Conservation (phyloP, 2,113 vertebrate genomes). For the Lophius piscatorius region DNA sequence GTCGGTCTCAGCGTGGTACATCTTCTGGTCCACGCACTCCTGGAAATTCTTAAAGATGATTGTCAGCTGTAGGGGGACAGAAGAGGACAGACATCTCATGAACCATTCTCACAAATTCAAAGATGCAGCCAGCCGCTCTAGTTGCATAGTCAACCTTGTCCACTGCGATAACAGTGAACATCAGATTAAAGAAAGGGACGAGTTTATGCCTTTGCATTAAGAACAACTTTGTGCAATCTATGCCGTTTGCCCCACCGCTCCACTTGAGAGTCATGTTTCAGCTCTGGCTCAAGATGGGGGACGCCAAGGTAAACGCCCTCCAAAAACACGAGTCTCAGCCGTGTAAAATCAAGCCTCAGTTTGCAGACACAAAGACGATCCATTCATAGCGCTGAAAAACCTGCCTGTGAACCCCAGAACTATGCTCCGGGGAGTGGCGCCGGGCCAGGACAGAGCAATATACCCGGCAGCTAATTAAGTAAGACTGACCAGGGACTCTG, state of each 20-base stretch:
- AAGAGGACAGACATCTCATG: neutral
- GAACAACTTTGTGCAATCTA: constrained; percentile 54
- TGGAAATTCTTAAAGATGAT: constrained; percentile 99
- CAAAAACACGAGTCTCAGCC: constrained; percentile 75
- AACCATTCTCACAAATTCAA: neutral
- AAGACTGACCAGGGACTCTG: constrained; percentile 65
- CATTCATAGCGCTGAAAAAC: constrained; percentile 77
- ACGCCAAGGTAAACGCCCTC: constrained; percentile 78
- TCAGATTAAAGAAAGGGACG: constrained; percentile 17
- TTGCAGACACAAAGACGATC: constrained; percentile 81
- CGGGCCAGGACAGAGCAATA: constrained; percentile 63
- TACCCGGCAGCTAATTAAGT: constrained; percentile 74
- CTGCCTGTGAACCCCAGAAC: constrained; percentile 79
- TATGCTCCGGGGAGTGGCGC: constrained; percentile 75
- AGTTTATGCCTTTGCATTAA: constrained; percentile 45
- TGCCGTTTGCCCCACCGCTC: constrained; percentile 49
- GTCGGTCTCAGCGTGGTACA: constrained; percentile 94
- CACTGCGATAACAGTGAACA: constrained; percentile 24
- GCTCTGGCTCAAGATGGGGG: constrained; percentile 65
- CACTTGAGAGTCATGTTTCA: constrained; percentile 74
- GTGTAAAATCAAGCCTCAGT: constrained; percentile 80
- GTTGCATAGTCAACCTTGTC: neutral
- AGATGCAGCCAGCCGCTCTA: neutral
- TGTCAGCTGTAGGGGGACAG: constrained; percentile 83
- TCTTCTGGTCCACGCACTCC: constrained; percentile 96